phyloP scores from a whole-genome alignment of 2,888 invertebrate genomes.

The Endomychus coccineus region DNA sequence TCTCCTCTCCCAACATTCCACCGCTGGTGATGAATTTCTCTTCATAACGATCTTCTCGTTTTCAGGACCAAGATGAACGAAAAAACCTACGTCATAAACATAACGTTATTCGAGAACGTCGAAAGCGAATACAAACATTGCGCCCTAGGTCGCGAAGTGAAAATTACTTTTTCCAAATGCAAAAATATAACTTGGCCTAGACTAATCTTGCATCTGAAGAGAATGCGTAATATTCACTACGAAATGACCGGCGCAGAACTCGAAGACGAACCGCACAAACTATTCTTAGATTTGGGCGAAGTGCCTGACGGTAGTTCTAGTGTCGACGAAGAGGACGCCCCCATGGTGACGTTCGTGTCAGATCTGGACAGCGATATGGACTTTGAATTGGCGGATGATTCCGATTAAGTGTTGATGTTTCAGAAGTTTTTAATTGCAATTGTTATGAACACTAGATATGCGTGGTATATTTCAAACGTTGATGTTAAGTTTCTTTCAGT shows the following conservation, averaged over 20 bases:
- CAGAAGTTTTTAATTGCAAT: too few species aligned
- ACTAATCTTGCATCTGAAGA: constrained; percentile 28
- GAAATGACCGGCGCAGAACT: constrained; percentile 26
- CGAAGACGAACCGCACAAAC: constrained; percentile 26
- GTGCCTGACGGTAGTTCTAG: constrained; percentile 19
- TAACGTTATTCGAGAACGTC: constrained; percentile 31
- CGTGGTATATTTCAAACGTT: too few species aligned
- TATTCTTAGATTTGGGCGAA: constrained; percentile 23
- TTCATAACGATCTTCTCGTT: too few species aligned
- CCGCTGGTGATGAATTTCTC: too few species aligned
- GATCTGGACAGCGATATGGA: constrained; percentile 5
- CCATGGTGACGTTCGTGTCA: constrained; percentile 14
- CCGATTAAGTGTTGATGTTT: too few species aligned
- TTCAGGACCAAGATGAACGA: constrained; percentile 27
- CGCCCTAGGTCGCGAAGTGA: constrained; percentile 28
- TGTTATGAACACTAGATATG: too few species aligned
- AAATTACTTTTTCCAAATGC: constrained; percentile 30
- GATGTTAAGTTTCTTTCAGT: too few species aligned
- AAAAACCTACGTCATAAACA: constrained; percentile 29
- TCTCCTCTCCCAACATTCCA: too few species aligned
- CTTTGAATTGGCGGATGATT: background rate
- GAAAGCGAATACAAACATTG: constrained; percentile 27
- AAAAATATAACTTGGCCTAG: constrained; percentile 32
- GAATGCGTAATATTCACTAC: constrained; percentile 33
- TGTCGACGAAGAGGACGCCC: constrained; percentile 15